Evolutionary conservation across 2,113 vertebrate species (phyloP).

Genomic region (Choloepus hoffmanni): DNA sequence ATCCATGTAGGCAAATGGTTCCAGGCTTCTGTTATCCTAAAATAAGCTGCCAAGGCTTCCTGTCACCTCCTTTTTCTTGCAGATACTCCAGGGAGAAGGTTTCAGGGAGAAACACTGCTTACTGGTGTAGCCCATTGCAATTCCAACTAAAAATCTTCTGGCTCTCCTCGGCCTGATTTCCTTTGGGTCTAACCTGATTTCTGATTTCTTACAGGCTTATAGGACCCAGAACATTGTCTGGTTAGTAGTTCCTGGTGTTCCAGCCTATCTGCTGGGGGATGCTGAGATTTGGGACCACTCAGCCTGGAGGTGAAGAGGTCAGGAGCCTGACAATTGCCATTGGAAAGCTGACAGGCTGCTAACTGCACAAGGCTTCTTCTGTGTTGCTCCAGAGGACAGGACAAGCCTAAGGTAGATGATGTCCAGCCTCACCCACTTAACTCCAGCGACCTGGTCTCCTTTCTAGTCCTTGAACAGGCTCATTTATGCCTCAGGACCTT

Average conservation of each 20-base stretch:
- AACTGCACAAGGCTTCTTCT: not conserved
- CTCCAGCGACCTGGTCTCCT: not conserved
- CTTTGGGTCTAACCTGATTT: not conserved
- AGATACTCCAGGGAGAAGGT: not conserved
- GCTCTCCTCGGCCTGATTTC: not conserved
- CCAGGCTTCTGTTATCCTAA: not conserved
- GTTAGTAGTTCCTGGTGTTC: not conserved
- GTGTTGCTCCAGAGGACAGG: not conserved
- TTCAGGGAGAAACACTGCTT: not conserved
- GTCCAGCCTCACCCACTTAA: too few species aligned
- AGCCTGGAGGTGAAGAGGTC: not conserved
- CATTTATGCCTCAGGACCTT: not conserved
- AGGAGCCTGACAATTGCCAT: not conserved
- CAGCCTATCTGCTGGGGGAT: not conserved
- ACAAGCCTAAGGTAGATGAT: accelerated
- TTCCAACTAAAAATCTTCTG: not conserved
- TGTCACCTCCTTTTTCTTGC: not conserved
- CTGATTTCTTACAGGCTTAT: not conserved
- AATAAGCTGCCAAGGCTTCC: not conserved
- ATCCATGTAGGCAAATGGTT: not conserved
- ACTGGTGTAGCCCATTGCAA: not conserved
- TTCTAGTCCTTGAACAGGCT: not conserved
- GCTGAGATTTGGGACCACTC: not conserved
- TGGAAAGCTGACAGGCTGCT: not conserved
- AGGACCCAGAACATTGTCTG: not conserved